Conservation (phyloP, 2,888 invertebrate species). For the Drosophila limbata region DNA sequence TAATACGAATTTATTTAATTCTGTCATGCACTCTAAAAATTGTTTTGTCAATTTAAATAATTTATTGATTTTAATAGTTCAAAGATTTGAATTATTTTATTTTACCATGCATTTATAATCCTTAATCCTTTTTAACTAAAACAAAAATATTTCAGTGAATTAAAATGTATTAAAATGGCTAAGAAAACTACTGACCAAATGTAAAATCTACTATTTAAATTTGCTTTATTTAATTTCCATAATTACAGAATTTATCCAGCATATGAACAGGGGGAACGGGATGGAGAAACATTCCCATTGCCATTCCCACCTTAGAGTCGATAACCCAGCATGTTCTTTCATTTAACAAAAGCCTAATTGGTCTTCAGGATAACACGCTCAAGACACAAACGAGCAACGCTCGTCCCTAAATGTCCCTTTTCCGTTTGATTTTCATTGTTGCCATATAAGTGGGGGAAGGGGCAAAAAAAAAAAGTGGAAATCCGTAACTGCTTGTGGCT, state of each 20-base stretch:
- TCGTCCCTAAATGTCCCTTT: background rate
- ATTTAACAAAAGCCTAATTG: conserved; percentile 55
- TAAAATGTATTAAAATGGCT: background rate
- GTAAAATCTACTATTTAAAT: background rate
- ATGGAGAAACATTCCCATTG: background rate
- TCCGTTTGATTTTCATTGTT: conserved; percentile 10
- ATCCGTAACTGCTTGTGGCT: conserved; percentile 65
- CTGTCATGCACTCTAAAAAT: too few relatives aligned
- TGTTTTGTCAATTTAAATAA: too few relatives aligned
- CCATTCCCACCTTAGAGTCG: conserved; percentile 34
- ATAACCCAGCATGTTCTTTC: conserved; percentile 28
- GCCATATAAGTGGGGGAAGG: conserved; percentile 1
- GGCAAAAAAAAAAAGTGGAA: conserved; percentile 26
- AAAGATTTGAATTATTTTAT: too few relatives aligned
- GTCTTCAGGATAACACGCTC: conserved; percentile 34
- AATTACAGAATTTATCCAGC: background rate
- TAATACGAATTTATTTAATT: too few relatives aligned
- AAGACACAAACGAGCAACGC: conserved; percentile 25
- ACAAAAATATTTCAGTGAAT: background rate
- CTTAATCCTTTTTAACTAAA: too few relatives aligned
- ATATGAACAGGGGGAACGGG: background rate
- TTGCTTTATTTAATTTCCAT: background rate
- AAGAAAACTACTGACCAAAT: background rate
- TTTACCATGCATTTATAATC: too few relatives aligned
- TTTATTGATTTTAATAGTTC: too few relatives aligned